Evolutionary conservation across 2,797 vertebrate genomes (phyloP), one percentile per base, ranked within the genome.

Genomic region (Hipposideros larvatus): DNA sequence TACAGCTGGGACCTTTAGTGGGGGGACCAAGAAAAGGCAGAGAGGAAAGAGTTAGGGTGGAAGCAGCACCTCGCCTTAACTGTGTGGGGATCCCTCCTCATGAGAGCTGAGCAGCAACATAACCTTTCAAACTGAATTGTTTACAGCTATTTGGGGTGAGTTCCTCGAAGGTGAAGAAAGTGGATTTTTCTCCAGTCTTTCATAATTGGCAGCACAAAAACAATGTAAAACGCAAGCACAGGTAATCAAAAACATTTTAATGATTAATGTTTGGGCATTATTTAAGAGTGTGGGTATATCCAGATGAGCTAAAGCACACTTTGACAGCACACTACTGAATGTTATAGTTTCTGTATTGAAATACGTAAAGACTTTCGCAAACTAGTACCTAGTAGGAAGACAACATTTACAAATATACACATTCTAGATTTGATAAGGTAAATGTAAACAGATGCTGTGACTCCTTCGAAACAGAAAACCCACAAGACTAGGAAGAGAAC

Each of bases 171-270:
- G 34, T 15, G 26, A 57, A 46, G 24, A 57, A 4, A 41, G 59
- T 11, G 0, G 19, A 18, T 55, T 87, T 79, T 37, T 13, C 18
- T 18, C 73, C 13, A 4, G 34, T 51, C 57, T 86, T 90, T 83
- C 31, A 19, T 15, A 71, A 90, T 11, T 7, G 31, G 46, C 8
- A 85, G 65, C 57, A 31, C 34, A 61, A 53, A 97, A 63, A 91
- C 95, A 93, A 73, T 21, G 71, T 41, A 84, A 97, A 98, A 96
- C 84, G 19, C 94, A 96, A 97, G 75, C 96, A 98, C 53, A 94
- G 95, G 96, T 98, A 98, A 98, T 98, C 98, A 98, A 98, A 98
- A 98, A 95, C 96, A 96, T 98, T 99, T 99, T 99, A 98, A 98
- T 99, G 98, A 98, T 98, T 98, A 98, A 98, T 94, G 91, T 96